Base-by-base conservation (phyloP, 2,797 vertebrate species). In the Amniataba percoides region DNA sequence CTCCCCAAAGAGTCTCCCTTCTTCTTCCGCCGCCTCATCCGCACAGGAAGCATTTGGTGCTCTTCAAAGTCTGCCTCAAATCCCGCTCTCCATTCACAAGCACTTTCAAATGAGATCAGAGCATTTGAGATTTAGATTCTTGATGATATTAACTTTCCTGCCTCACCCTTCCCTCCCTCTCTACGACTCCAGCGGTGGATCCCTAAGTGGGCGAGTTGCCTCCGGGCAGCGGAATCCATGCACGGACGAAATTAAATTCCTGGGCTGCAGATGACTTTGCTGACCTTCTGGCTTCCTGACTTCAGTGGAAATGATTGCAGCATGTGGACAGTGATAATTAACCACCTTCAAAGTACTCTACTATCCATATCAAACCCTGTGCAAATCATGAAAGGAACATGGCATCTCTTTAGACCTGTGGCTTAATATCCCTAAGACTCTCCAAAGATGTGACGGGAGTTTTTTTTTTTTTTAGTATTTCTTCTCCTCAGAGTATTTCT, bases 31-130 rank as follows among this genome's bases (percentile, higher is more conserved):
- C 70, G 65, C 61, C 81, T 86, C 77, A 73, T 86, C 65, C 74
- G 52, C 70, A 78, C 65, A 82, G 75, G 74, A 85, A 84, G 80
- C 81, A 68, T 84, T 87, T 79, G 57, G 42, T 71, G 70, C 75
- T 91, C 86, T 90, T 89, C 83, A 89, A 89, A 93, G 83, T 81
- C 81, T 77, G 78, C 83, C 61, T 64, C 40, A 45, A 69, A 78
- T 39, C 72, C 31, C 3, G 5, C 65, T 78, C 8, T 73, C 83
- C 63, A 71, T 89, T 91, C 79, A 60, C 74, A 60, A 71, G 77
- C 81, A 16, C 74, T 80, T 91, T 66, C 71, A 95, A 94, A 95
- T 95, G 87, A 95, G 93, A 94, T 94, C 91, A 94, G 93, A 92
- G 92, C 92, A 86, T 92, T 90, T 77, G 90, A 93, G 91, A 92